Evolutionary conservation across 2,888 invertebrate genomes (phyloP).

Genomic region (Stenodema calcarata): DNA sequence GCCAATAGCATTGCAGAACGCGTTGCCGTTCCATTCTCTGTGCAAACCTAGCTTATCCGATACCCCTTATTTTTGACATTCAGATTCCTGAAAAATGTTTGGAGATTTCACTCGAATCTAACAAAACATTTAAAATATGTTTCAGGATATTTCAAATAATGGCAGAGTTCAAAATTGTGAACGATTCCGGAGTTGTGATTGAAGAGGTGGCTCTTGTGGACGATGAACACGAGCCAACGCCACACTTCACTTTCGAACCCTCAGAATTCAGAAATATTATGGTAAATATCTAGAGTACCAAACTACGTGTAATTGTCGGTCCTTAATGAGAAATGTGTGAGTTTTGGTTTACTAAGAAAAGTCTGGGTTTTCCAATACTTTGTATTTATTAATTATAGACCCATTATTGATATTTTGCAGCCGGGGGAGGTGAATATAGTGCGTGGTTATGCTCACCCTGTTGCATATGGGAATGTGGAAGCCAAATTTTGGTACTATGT

Average conservation of each 20-base stretch:
- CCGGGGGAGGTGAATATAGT: neutral
- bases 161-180: slow-evolving; percentile 10
- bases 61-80: no score
- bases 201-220: neutral
- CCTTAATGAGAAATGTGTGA: neutral
- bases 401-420: no score
- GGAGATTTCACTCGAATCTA: no score
- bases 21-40: no score
- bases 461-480: neutral
- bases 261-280: neutral
- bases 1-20: no score
- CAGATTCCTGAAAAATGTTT: no score
- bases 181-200: slow-evolving; percentile 27
- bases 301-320: neutral
- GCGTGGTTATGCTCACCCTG: neutral
- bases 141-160: slow-evolving; percentile 31
- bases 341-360: no score
- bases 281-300: neutral
- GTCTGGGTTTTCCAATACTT: no score
- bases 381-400: neutral
- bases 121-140: no score
- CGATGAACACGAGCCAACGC: neutral
- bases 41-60: no score
- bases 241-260: slow-evolving; percentile 27
- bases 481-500: neutral